Evolutionary conservation across 1,140 invertebrate genomes (phyloP).

Genomic region (Diabrotica virgifera): DNA sequence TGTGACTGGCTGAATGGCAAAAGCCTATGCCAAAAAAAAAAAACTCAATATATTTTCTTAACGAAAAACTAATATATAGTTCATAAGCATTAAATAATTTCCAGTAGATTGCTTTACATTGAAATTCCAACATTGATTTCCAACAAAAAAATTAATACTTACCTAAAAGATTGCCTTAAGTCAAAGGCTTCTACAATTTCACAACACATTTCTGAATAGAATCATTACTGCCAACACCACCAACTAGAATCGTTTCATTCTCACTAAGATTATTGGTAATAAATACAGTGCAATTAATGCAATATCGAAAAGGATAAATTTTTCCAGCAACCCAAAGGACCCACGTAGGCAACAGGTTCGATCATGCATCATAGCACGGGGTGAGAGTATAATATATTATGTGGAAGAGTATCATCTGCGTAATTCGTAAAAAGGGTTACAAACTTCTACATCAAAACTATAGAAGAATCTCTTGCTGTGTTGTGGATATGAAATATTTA

Average conservation of each 20-base stretch:
- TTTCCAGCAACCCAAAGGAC: conserved; percentile 31
- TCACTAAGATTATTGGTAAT: neutral
- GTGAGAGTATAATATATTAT: conserved; percentile 19
- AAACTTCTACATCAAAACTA: too few species aligned
- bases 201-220: conserved; percentile 2
- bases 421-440: too few species aligned
- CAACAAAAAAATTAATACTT: neutral
- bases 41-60: too few species aligned
- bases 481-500: too few species aligned
- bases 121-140: too few species aligned
- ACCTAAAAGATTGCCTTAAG: neutral
- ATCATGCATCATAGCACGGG: conserved; percentile 26
- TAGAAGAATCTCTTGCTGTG: too few species aligned
- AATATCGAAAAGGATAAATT: conserved; percentile 18
- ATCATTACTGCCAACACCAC: neutral
- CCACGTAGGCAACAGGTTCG: conserved; percentile 34
- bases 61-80: too few species aligned
- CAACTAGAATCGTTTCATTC: neutral
- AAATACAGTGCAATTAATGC: conserved; percentile 10
- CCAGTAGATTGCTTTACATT: too few species aligned
- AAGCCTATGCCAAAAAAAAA: too few species aligned
- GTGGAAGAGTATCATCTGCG: too few species aligned
- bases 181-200: neutral
- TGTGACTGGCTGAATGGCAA: too few species aligned
- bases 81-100: too few species aligned